Evolutionary conservation across 1,140 invertebrate genomes (phyloP), one percentile per base, ranked within the genome.

Genomic region (Calliphora vicina): DNA sequence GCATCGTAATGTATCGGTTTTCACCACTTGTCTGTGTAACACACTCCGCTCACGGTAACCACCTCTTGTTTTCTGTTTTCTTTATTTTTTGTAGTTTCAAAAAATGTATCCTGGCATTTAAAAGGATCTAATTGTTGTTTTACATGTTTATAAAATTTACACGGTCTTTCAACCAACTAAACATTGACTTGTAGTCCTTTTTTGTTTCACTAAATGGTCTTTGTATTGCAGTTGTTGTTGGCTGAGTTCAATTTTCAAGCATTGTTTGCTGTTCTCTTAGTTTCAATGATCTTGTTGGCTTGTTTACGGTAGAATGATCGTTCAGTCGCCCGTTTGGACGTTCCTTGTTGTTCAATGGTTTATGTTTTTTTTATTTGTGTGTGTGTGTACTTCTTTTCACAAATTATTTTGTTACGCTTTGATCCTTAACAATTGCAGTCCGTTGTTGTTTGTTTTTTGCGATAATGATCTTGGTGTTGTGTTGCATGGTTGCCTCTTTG

Each of bases 351-450:
- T n/a, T 35, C 10, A 35, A 10, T n/a, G 50, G 4, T 8, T 23
- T 67, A 12, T 2, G 3, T 23, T 67, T n/a, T 13, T 61, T 61
- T 61, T 61, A 15, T n/a, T n/a, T n/a, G n/a, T 57, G 45, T 57
- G 45, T 57, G n/a, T 67, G 1, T 67, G n/a, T 23, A 0, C 8
- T 67, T 23, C 4, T 67, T 23, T 67, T 23, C 61, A 23, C 45
- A 81, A 81, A 81, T 81, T 81, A 81, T 81, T 81, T 81, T 81
- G 80, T 81, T 81, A 81, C 50, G 80, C 80, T 81, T 20, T 35
- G 78, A 80, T 80, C 78, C 73, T 43, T 43, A 67, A 67, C 61
- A 67, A 67, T 67, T 67, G 61, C 25, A 20, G 61, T 23, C 25
- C 26, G 45, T 45, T 67, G 80, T 25, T 78, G 10, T 61, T 61